Evolutionary conservation across 2,113 vertebrate species (phyloP).

Genomic region (Saccopteryx bilineata): DNA sequence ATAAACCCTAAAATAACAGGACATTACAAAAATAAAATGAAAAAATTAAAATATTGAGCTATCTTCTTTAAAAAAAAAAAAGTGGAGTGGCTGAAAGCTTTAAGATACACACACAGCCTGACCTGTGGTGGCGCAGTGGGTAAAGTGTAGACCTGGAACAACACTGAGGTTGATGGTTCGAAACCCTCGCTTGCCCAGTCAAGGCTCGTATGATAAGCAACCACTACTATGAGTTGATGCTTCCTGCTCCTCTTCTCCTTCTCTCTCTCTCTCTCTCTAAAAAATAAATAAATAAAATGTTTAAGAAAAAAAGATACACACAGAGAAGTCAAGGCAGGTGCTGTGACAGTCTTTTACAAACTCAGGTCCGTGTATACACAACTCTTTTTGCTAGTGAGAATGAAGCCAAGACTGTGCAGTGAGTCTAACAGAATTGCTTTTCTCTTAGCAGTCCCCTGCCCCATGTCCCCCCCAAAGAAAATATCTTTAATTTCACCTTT

Average conservation of each 20-base stretch:
- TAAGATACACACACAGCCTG: neutral
- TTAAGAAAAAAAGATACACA: too few relatives aligned
- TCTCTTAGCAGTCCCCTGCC: slow-evolving; percentile 45
- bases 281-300: too few relatives aligned
- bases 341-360: neutral
- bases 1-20: neutral
- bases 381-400: neutral
- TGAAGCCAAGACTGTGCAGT: neutral
- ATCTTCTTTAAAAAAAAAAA: neutral
- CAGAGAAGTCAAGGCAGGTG: neutral
- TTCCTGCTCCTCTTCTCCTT: too few relatives aligned
- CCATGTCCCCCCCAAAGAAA: neutral
- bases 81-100: neutral
- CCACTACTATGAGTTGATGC: too few relatives aligned
- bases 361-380: neutral
- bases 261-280: too few relatives aligned
- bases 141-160: too few relatives aligned
- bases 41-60: neutral
- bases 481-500: slow-evolving; percentile 59
- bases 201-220: too few relatives aligned
- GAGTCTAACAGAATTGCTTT: slow-evolving; percentile 64
- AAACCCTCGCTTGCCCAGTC: too few relatives aligned
- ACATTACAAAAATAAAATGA: neutral
- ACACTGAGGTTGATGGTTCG: too few relatives aligned
- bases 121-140: too few relatives aligned